Evolutionary conservation across 2,888 invertebrate species (phyloP), one percentile per base, ranked within the genome.

Genomic region (Drosophila recens): DNA sequence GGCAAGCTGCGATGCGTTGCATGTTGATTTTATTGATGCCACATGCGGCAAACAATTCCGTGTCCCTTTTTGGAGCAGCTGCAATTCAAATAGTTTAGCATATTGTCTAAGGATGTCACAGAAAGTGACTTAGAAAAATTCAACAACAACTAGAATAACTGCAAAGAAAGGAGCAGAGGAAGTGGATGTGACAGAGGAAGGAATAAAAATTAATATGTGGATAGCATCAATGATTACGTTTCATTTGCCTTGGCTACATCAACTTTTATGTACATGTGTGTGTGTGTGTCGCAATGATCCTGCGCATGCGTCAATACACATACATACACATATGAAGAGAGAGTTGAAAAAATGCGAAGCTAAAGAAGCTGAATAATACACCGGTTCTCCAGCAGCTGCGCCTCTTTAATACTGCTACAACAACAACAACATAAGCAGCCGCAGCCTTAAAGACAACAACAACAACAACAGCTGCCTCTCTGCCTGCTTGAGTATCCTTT

Each of bases 341-440:
- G 48, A 57, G 6, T 6, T 43, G 38, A 40, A 52, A 49, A 48
- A 54, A 48, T 49, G 57, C 49, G 64, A 56, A 48, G 53, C 42
- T 65, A 64, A 75, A 45, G 71, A 65, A 76, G 76, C 84, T 80
- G 72, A 75, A 80, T 66, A 89, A 80, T 85, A 85, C 88, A 89
- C 90, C 90, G 90, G 90, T 90, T 90, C 72, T 70, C 15, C 67
- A 67, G 82, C 82, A 75, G 82, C 82, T 75, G 87, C 75, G 53
- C 30, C 49, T 57, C 67, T 53, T 67, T 52, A 38, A 53, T 53
- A 17, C 33, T n/a, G 33, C 54, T 48, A 38, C 46, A 63, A 53
- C 53, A 49, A 43, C 53, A 43, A 23, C 45, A n/a, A 33, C 42
- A 43, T 42, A 33, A 33, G n/a, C n/a, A n/a, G n/a, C n/a, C n/a